Percentiles rank a stretch among this genome's conserved stretches.
These are phyloP conservation scores for Trachelus tabidus DNA, from an alignment of 2,888 invertebrate genomes.

Conservation along the genomic window DNA sequence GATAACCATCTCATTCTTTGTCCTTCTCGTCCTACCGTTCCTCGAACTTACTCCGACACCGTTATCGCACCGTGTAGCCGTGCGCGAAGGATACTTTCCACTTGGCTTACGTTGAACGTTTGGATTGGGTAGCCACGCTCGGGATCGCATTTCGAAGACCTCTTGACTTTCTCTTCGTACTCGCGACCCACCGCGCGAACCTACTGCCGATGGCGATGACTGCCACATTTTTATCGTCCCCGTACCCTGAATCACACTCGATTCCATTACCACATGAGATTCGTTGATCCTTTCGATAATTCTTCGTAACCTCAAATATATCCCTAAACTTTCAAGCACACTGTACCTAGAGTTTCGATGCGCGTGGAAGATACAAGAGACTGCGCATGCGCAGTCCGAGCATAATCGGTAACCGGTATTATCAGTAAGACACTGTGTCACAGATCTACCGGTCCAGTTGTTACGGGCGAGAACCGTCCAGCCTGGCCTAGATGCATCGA, in stretches of 20 bases:
- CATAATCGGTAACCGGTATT: not conserved
- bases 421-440: not conserved
- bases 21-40: not conserved
- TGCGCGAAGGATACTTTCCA: not conserved
- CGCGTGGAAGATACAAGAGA: not conserved
- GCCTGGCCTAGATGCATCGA: not conserved
- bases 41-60: not conserved
- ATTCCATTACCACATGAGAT: not conserved
- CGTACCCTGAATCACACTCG: not conserved
- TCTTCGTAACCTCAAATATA: not conserved
- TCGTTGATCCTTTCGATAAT: not conserved
- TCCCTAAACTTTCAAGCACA: not conserved
- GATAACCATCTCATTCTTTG: not conserved
- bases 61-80: not conserved
- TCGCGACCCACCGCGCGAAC: not conserved
- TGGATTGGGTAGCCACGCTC: not conserved
- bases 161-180: not conserved
- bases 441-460: not conserved
- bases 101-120: not conserved
- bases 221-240: not conserved
- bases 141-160: not conserved
- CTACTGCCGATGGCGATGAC: not conserved
- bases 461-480: not conserved
- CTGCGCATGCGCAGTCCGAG: slow-evolving; percentile 17
- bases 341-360: not conserved